phyloP scores from a whole-genome alignment of 2,888 invertebrate genomes.

The Drosophila tripunctata region DNA sequence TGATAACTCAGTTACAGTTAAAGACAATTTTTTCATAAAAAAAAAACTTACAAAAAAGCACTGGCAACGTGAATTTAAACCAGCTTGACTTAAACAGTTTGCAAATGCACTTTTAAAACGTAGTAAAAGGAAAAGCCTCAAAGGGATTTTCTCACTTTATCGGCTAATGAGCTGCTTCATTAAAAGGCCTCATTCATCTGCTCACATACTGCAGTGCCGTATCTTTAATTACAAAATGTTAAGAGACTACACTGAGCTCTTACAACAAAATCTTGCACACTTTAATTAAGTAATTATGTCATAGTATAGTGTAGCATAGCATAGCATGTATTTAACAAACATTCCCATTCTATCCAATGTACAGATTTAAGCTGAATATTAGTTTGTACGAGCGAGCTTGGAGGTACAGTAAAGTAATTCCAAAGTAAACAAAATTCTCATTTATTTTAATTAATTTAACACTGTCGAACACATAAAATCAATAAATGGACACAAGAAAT shows the following conservation, averaged over 20 bases:
- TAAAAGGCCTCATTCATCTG: background rate
- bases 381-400: background rate
- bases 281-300: slow-evolving; percentile 25
- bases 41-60: too few species aligned
- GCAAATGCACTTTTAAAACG: too few species aligned
- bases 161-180: background rate
- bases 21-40: too few species aligned
- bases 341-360: background rate
- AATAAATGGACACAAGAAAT: slow-evolving; percentile 26
- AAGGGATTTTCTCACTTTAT: background rate
- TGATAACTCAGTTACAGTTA: too few species aligned
- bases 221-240: background rate
- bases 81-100: too few species aligned
- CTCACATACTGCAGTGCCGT: background rate
- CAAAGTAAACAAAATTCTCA: slow-evolving; percentile 40
- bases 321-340: slow-evolving; percentile 6
- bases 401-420: background rate
- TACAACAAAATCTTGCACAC: background rate
- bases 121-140: background rate
- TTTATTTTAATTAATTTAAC: slow-evolving; percentile 51
- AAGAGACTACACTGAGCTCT: background rate
- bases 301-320: too few species aligned
- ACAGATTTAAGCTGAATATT: background rate
- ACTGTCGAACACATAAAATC: slow-evolving; percentile 34
- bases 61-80: too few species aligned